Evolutionary conservation across 2,888 invertebrate species (phyloP), one percentile per base, ranked within the genome.

Genomic region (Tuta absoluta): DNA sequence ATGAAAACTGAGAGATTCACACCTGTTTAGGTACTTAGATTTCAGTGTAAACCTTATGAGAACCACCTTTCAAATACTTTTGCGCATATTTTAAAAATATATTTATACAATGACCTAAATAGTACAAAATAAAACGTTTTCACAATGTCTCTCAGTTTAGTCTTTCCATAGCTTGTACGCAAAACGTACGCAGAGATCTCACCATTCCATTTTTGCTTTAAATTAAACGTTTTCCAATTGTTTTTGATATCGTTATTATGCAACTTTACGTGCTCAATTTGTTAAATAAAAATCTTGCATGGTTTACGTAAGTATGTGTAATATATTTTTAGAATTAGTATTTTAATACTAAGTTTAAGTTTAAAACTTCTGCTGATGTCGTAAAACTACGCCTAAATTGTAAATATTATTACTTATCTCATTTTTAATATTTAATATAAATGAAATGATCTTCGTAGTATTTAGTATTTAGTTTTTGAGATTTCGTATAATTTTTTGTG

Each of bases 201-300:
- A 91, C 82, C 91, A 91, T 91, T 91, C 91, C 90, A 89, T 79
- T 75, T 71, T 79, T 73, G 85, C 85, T 88, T 87, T 88, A 86
- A 85, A 76, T 73, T 14, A 23, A 65, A 65, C 68, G 66, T 68
- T 66, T 69, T 70, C 69, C 73, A 69, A 19, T 72, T 73, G 63
- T 69, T 69, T 56, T 66, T 64, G n/a, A n/a, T n/a, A 57, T 67
- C 62, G 65, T 69, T 68, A 45, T 62, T 63, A 64, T 77, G 78
- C 84, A 84, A 84, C 88, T 81, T 87, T 66, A 63, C 71, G 71
- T 84, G 86, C 86, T 86, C 84, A 85, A 84, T 81, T 73, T 78
- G 78, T 78, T 75, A 76, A 80, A 78, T 75, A 72, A 73, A 70
- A 67, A 37, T 48, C 33, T 21, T 63, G 60, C 65, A 65, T 64